These are phyloP conservation scores for Microcebus griseorufus DNA, from an alignment of 2,113 vertebrate genomes.

Conservation along the genomic window DNA sequence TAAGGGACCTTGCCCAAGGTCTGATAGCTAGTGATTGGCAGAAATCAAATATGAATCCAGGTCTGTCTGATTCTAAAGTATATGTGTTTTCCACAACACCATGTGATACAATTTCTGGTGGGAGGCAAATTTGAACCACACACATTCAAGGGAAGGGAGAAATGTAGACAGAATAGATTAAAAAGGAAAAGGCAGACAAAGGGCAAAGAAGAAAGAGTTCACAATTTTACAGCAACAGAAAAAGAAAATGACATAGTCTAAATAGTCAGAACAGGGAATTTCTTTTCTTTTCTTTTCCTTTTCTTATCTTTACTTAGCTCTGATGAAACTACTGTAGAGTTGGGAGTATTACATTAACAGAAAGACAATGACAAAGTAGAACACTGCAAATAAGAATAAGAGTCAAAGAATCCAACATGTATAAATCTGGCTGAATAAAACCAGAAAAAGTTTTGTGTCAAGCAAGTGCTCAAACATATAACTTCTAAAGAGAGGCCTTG, in stretches of 20 bases:
- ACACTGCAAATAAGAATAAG: neutral
- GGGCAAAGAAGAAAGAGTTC: neutral
- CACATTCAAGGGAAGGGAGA: neutral
- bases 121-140: neutral
- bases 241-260: neutral
- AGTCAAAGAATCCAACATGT: neutral
- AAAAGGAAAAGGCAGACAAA: conserved; percentile 10
- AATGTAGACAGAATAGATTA: neutral
- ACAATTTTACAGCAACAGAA: neutral
- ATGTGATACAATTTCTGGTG: neutral
- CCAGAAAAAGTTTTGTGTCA: neutral
- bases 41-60: neutral
- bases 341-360: neutral
- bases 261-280: neutral
- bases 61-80: neutral
- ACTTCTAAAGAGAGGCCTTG: neutral
- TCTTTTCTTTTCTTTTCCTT: neutral
- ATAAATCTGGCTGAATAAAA: neutral
- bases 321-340: neutral
- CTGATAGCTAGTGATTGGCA: neutral
- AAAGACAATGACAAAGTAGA: neutral
- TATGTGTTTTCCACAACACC: neutral
- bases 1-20: neutral
- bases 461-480: neutral
- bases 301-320: neutral